Conservation (phyloP, 2,888 invertebrate genomes). For the Eupithecia exiguata region DNA sequence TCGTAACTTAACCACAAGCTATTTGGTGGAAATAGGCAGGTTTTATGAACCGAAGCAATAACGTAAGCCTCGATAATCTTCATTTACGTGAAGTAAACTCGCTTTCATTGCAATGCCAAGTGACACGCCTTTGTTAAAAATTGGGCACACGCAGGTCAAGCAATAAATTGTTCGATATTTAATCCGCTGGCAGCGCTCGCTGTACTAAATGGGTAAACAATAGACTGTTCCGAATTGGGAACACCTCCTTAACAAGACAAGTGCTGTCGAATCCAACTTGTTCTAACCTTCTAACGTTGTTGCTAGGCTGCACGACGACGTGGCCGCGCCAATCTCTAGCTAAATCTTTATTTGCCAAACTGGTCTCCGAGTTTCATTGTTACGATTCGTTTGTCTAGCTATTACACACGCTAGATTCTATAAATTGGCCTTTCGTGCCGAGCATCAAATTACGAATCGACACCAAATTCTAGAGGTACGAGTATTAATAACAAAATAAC, state of each 20-base stretch:
- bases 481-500: not conserved
- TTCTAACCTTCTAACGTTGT: constrained; percentile 35
- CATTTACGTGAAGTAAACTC: not conserved
- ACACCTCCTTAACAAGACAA: constrained; percentile 41
- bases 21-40: not conserved
- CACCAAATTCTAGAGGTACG: not conserved
- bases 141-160: constrained; percentile 32
- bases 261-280: constrained; percentile 30
- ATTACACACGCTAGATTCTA: not conserved
- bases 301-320: constrained; percentile 32
- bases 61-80: constrained; percentile 1
- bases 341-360: constrained; percentile 37
- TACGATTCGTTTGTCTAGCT: constrained; percentile 9
- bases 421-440: not conserved
- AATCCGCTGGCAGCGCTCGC: constrained; percentile 34
- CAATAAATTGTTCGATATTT: constrained; percentile 33
- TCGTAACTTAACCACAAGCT: not conserved
- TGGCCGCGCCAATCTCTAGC: constrained; percentile 18
- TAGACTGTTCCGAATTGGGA: constrained; percentile 40
- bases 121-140: constrained; percentile 20
- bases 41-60: not conserved
- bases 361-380: constrained; percentile 28
- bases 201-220: constrained; percentile 42
- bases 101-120: constrained; percentile 8
- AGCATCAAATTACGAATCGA: not conserved